Evolutionary conservation across 1,140 invertebrate genomes (phyloP).

Genomic region (Orussus abietinus): DNA sequence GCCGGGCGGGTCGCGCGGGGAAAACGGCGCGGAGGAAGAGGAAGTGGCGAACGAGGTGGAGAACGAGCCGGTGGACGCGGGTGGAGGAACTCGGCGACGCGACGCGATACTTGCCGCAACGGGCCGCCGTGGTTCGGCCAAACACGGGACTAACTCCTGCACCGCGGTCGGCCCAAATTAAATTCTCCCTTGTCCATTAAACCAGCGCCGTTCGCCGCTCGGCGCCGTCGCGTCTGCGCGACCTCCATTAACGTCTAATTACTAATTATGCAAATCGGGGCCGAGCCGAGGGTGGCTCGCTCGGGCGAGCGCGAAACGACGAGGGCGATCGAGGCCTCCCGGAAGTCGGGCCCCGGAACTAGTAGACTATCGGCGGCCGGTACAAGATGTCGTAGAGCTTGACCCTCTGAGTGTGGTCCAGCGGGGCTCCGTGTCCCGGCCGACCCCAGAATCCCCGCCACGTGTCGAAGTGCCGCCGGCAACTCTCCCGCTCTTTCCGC

Average conservation of each 20-base stretch:
- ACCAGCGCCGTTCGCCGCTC: constrained; percentile 3
- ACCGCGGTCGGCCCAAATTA: constrained; percentile 15
- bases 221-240: constrained; percentile 2
- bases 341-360: too few species aligned
- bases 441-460: constrained; percentile 66
- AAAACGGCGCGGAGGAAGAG: constrained; percentile 24
- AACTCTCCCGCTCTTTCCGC: constrained; percentile 56
- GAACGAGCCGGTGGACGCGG: constrained; percentile 10
- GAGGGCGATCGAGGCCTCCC: too few species aligned
- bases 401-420: constrained; percentile 39
- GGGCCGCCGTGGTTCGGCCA: not conserved
- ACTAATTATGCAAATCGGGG: constrained; percentile 18
- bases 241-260: constrained; percentile 13
- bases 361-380: constrained; percentile 24
- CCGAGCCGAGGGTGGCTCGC: too few species aligned
- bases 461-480: constrained; percentile 60
- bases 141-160: too few species aligned
- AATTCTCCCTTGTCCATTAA: constrained; percentile 14
- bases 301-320: too few species aligned
- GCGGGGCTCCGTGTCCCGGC: constrained; percentile 65
- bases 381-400: constrained; percentile 48
- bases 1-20: constrained; percentile 21
- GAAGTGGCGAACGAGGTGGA: constrained; percentile 21
- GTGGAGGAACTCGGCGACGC: too few species aligned
- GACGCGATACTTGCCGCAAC: too few species aligned